Conservation (phyloP, 2,113 vertebrate species). For the Cairina moschata region DNA sequence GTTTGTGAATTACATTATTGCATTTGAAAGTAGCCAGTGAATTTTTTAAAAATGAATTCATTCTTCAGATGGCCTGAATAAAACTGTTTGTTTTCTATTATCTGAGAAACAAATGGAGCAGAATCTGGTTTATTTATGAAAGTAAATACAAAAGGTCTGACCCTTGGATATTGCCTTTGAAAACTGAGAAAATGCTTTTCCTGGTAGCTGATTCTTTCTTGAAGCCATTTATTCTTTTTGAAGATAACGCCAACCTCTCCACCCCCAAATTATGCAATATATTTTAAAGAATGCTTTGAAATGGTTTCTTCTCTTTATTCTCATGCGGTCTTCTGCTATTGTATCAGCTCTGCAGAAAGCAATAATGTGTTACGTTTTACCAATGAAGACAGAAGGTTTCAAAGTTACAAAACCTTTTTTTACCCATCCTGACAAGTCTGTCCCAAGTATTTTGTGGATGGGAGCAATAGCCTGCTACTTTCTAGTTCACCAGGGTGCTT, state of each 20-base stretch:
- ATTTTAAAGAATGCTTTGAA: constrained; percentile 58
- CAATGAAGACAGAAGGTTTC: not conserved
- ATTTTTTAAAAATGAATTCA: constrained; percentile 6
- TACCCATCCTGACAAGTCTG: rapidly evolving
- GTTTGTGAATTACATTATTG: constrained; percentile 4
- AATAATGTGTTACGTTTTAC: not conserved
- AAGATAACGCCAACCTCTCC: constrained; percentile 32
- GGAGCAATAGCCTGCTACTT: not conserved
- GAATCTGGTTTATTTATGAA: constrained; percentile 50
- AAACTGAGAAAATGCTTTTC: constrained; percentile 53
- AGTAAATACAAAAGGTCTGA: constrained; percentile 62
- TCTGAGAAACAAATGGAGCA: constrained; percentile 39
- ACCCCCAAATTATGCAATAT: not conserved
- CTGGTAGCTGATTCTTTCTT: constrained; percentile 33
- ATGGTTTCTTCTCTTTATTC: constrained; percentile 12
- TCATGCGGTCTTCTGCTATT: not conserved
- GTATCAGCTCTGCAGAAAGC: not conserved
- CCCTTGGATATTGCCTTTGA: constrained; percentile 55
- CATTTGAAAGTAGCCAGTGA: constrained; percentile 39
- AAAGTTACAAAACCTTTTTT: not conserved
- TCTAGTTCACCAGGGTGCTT: not conserved
- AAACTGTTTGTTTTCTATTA: constrained; percentile 51
- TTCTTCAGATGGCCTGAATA: constrained; percentile 57
- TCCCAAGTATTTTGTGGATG: not conserved
- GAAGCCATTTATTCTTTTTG: constrained; percentile 54